phyloP scores from a whole-genome alignment of 2,797 vertebrate genomes.

The Cygnus olor region DNA sequence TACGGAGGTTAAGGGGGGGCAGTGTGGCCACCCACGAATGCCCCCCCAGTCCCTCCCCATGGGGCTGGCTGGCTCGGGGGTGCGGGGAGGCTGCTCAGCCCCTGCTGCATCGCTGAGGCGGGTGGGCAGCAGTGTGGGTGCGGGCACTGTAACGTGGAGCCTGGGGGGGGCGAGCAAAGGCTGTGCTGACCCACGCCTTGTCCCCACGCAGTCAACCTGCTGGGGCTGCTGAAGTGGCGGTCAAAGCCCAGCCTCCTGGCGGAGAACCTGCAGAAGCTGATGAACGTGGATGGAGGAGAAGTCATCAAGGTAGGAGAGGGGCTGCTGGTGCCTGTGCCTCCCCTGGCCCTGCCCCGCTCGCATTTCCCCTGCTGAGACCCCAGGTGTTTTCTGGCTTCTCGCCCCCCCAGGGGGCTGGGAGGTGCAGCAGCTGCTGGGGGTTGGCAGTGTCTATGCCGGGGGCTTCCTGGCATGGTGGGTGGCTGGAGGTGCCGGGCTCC shows the following conservation, averaged over 20 bases:
- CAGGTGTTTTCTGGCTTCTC: no score
- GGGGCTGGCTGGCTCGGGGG: no score
- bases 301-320: slow-evolving; percentile 59
- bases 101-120: fast-evolving
- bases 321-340: no score
- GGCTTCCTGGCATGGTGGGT: not conserved
- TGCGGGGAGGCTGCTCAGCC: no score
- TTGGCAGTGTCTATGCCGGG: fast-evolving
- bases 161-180: no score
- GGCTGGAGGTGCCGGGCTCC: not conserved
- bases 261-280: slow-evolving; percentile 67
- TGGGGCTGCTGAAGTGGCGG: slow-evolving; percentile 73
- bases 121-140: no score
- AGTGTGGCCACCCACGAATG: no score
- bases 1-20: no score
- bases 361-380: fast-evolving
- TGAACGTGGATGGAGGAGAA: slow-evolving; percentile 70
- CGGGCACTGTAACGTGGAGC: no score
- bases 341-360: not conserved
- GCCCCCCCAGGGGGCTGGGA: not conserved
- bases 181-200: not conserved
- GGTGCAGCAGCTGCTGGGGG: no score
- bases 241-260: slow-evolving; percentile 60
- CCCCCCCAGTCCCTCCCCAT: no score
- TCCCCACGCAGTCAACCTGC: slow-evolving; percentile 51